Conservation (phyloP, 2,797 vertebrate genomes). For the Cottoperca gobio region DNA sequence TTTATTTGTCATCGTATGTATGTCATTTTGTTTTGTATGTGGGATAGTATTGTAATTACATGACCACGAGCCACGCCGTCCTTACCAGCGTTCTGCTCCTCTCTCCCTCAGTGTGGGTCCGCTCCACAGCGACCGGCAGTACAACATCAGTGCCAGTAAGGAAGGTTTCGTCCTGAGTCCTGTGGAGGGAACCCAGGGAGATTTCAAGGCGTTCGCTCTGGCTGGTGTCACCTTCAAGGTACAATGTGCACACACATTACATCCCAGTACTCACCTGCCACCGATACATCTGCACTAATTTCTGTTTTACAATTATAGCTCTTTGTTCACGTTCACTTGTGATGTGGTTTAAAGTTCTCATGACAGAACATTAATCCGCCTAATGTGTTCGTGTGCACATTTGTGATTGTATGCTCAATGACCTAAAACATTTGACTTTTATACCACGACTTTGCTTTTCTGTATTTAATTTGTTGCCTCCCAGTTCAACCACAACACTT, state of each 20-base stretch:
- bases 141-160: slow-evolving; percentile 92
- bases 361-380: too few relatives aligned
- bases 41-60: neutral
- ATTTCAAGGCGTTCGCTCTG: slow-evolving; percentile 98
- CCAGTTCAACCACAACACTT: too few relatives aligned
- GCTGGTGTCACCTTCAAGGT: slow-evolving; percentile 98
- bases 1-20: too few relatives aligned
- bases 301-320: neutral
- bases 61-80: neutral
- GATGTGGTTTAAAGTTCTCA: slow-evolving; percentile 17
- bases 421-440: too few relatives aligned
- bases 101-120: slow-evolving; percentile 90
- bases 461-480: too few relatives aligned
- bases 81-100: neutral
- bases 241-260: neutral
- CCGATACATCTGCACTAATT: slow-evolving; percentile 2
- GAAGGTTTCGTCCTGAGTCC: slow-evolving; percentile 95
- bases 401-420: too few relatives aligned
- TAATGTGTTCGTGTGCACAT: too few relatives aligned
- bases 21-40: neutral
- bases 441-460: too few relatives aligned
- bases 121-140: slow-evolving; percentile 94
- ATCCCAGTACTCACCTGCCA: neutral
- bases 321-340: slow-evolving; percentile 15
- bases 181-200: slow-evolving; percentile 90